These are phyloP conservation scores for Microcebus ravelobensis DNA, from an alignment of 2,113 vertebrate species.

Conservation along the genomic window DNA sequence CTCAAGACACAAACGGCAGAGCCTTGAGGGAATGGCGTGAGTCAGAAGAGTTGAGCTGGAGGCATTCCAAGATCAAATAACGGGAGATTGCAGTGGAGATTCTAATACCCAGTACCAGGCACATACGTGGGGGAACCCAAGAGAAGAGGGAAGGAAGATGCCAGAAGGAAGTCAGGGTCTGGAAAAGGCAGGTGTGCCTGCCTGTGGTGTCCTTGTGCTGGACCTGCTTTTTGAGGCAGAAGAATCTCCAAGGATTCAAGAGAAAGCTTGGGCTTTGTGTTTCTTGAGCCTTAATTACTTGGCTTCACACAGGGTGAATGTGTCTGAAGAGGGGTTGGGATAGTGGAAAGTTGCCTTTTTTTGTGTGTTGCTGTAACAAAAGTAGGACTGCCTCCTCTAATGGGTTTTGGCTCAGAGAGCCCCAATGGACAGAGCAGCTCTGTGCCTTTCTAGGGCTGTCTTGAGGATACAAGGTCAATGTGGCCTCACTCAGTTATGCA, in stretches of 20 bases:
- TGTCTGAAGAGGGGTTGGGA: background rate
- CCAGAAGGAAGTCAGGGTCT: background rate
- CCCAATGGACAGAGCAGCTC: background rate
- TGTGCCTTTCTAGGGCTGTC: background rate
- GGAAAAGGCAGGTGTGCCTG: background rate
- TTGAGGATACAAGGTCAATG: background rate
- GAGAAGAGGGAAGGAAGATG: background rate
- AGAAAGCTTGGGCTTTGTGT: background rate
- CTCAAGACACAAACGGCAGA: background rate
- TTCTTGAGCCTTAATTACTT: background rate
- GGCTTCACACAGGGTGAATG: background rate
- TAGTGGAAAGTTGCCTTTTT: background rate
- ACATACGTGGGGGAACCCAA: background rate
- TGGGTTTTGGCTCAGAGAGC: background rate
- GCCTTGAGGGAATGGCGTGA: background rate
- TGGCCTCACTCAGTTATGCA: background rate
- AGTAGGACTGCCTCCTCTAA: background rate
- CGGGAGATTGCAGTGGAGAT: background rate
- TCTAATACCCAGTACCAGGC: background rate
- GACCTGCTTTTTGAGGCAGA: background rate
- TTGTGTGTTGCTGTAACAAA: background rate
- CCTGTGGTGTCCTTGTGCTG: background rate
- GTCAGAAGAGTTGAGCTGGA: background rate
- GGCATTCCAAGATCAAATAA: background rate
- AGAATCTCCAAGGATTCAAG: background rate